Percentiles rank a stretch among this genome's conserved stretches.
phyloP scores from a whole-genome alignment of 2,797 vertebrate genomes.

The Cyprinella venusta region DNA sequence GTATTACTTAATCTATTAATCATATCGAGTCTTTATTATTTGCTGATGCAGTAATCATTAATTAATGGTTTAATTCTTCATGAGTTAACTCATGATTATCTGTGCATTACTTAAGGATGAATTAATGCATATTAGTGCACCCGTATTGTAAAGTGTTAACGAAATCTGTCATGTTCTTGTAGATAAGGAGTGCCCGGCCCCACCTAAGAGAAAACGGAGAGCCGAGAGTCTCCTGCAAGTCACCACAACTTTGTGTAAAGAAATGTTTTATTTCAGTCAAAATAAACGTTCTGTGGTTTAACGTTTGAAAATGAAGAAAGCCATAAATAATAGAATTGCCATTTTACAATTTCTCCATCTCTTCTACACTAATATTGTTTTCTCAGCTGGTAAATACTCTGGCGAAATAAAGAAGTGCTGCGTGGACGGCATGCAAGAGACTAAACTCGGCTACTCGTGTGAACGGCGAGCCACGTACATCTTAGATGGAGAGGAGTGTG shows the following conservation, averaged over 20 bases:
- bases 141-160: too few relatives aligned
- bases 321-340: not conserved
- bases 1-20: too few relatives aligned
- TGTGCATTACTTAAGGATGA: too few relatives aligned
- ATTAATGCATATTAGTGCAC: too few relatives aligned
- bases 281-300: not conserved
- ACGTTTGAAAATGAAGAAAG: not conserved
- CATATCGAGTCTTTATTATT: too few relatives aligned
- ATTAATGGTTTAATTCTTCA: too few relatives aligned
- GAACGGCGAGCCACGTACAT: slow-evolving; percentile 23
- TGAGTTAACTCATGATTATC: too few relatives aligned
- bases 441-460: not conserved
- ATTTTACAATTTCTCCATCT: not conserved
- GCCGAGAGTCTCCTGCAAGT: not conserved
- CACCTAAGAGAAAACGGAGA: slow-evolving; percentile 38
- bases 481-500: not conserved
- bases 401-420: slow-evolving; percentile 36
- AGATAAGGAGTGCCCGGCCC: slow-evolving; percentile 29
- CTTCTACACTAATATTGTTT: not conserved
- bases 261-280: not conserved
- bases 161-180: not conserved
- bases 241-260: slow-evolving; percentile 24
- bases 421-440: slow-evolving; percentile 18
- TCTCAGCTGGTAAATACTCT: slow-evolving; percentile 29
- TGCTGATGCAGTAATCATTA: too few relatives aligned